Conservation (phyloP, 2,888 invertebrate genomes). For the Coenonympha glycerion region DNA sequence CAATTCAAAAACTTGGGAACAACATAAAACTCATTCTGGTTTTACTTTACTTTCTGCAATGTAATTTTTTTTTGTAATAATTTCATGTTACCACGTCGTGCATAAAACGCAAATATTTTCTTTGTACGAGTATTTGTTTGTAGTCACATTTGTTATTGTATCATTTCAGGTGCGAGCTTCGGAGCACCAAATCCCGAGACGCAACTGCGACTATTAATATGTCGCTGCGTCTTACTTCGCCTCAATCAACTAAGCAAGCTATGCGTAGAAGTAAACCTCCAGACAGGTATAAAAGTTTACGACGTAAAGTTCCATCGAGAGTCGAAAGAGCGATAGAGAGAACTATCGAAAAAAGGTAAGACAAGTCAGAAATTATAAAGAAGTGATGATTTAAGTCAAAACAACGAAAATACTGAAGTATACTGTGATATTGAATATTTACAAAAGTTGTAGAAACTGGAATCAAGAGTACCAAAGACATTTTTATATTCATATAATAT, state of each 20-base stretch:
- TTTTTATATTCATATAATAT: no score
- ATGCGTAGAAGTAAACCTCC: conserved; percentile 65
- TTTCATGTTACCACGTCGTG: neutral
- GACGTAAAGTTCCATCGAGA: conserved; percentile 10
- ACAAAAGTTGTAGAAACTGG: no score
- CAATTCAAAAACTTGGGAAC: conserved; percentile 13
- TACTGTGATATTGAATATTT: no score
- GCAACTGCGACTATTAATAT: conserved; percentile 49
- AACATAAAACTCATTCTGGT: conserved; percentile 18
- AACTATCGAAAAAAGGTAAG: neutral
- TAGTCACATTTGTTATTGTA: neutral
- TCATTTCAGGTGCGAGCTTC: conserved; percentile 26
- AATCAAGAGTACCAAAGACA: no score
- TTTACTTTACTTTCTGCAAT: conserved; percentile 6
- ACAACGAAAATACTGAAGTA: no score
- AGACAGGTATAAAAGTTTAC: conserved; percentile 44
- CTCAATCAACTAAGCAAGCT: conserved; percentile 40
- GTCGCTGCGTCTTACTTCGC: conserved; percentile 45
- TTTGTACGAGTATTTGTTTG: neutral
- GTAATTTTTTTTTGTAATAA: neutral
- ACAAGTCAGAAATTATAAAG: no score
- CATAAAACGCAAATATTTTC: neutral
- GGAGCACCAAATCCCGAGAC: conserved; percentile 28
- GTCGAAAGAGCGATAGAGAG: neutral
- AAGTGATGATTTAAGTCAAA: no score